These are phyloP conservation scores for Cantharis flavilabris DNA, from an alignment of 2,888 invertebrate genomes.

Conservation along the genomic window DNA sequence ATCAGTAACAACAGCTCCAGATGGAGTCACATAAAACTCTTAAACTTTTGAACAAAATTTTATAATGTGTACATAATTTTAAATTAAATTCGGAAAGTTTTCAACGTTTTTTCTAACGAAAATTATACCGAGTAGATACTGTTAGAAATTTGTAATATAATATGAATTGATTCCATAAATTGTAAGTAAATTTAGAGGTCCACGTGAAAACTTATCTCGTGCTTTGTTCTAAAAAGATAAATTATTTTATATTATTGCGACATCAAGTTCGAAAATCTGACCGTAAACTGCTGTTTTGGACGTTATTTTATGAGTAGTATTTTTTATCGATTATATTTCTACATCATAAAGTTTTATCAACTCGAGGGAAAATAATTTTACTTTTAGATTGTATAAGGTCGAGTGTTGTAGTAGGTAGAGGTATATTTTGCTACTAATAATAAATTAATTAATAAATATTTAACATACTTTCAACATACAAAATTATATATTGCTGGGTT, in stretches of 20 bases:
- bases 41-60: background rate
- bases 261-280: background rate
- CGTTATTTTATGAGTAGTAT: background rate
- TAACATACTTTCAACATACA: background rate
- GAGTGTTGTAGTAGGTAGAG: background rate
- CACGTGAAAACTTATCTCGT: background rate
- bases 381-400: background rate
- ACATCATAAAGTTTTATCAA: background rate
- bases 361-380: background rate
- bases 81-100: background rate
- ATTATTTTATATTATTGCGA: background rate
- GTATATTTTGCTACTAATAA: background rate
- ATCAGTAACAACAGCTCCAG: background rate
- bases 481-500: background rate
- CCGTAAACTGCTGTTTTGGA: constrained; percentile 2
- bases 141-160: background rate
- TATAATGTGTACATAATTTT: background rate
- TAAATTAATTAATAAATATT: background rate
- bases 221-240: background rate
- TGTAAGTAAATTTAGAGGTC: background rate
- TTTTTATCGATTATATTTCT: constrained; percentile 1
- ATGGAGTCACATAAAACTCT: background rate
- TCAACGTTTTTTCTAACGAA: background rate
- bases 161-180: background rate
- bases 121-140: background rate